Percentiles rank a stretch among this genome's conserved stretches.
phyloP scores from a whole-genome alignment of 2,888 invertebrate genomes.

The Phoronis australis region DNA sequence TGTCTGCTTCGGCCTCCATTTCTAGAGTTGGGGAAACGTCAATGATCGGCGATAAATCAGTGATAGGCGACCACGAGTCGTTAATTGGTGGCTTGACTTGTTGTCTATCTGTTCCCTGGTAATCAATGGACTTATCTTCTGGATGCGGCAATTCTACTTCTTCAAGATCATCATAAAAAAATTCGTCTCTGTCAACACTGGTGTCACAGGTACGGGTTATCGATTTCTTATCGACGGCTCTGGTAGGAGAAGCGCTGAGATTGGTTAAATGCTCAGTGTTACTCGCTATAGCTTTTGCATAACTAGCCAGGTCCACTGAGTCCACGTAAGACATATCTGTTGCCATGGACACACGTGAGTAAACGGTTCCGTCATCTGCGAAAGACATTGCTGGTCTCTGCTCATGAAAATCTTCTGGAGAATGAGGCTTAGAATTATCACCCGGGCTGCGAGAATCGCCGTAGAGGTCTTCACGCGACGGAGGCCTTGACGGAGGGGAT shows the following conservation, averaged over 20 bases:
- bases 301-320: conserved; percentile 45
- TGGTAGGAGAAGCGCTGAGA: conserved; percentile 46
- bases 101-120: conserved; percentile 44
- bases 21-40: conserved; percentile 55
- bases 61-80: conserved; percentile 51
- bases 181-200: background rate
- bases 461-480: conserved; percentile 26
- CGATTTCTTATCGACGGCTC: conserved; percentile 6
- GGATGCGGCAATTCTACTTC: conserved; percentile 40
- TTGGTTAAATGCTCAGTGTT: conserved; percentile 49
- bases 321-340: no score
- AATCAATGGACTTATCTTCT: conserved; percentile 43
- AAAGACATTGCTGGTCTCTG: conserved; percentile 21
- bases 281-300: conserved; percentile 49
- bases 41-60: conserved; percentile 54
- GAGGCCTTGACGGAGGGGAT: conserved; percentile 33
- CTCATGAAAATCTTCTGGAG: conserved; percentile 34
- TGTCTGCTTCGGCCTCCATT: conserved; percentile 50
- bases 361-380: conserved; percentile 23
- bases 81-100: conserved; percentile 43
- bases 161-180: conserved; percentile 9
- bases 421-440: conserved; percentile 24
- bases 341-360: no score
- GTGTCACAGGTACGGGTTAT: no score
- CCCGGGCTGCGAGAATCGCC: background rate